A percentile compares a stretch with the other conserved stretches of the same genome.
Conservation (phyloP, 2,888 invertebrate genomes). For the Carabus problematicus region DNA sequence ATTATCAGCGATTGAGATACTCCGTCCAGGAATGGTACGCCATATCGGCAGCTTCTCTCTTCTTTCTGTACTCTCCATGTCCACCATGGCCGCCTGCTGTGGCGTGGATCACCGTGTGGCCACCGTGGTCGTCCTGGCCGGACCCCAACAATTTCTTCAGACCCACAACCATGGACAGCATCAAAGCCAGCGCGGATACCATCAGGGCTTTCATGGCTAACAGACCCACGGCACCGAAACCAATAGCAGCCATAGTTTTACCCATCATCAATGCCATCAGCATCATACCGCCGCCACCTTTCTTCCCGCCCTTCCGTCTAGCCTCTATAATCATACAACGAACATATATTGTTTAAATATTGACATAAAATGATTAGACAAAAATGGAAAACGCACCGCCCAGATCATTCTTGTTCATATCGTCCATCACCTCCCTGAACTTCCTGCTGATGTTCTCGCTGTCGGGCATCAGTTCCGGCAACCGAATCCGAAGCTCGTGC, state of each 20-base stretch:
- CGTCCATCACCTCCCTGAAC: conserved; percentile 66
- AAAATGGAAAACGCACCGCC: conserved; percentile 59
- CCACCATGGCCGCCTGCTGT: conserved; percentile 46
- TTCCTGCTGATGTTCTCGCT: conserved; percentile 64
- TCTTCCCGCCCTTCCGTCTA: conserved; percentile 54
- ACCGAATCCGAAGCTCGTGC: conserved; percentile 75
- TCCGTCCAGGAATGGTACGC: conserved; percentile 59
- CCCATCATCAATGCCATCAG: conserved; percentile 77
- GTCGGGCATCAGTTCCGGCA: conserved; percentile 72
- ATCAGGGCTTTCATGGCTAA: conserved; percentile 74
- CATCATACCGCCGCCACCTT: conserved; percentile 65
- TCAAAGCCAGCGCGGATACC: conserved; percentile 73
- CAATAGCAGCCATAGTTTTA: conserved; percentile 77
- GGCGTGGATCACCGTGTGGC: conserved; percentile 63
- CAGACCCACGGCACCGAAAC: conserved; percentile 77
- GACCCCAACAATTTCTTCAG: conserved; percentile 72
- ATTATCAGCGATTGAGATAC: conserved; percentile 51
- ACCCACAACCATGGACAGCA: conserved; percentile 78
- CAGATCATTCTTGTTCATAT: conserved; percentile 58
- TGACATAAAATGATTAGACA: too few species aligned
- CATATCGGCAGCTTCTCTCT: conserved; percentile 56
- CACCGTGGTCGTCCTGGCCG: conserved; percentile 60
- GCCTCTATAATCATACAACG: conserved; percentile 10
- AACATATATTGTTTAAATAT: conserved; percentile 6
- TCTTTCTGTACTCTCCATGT: conserved; percentile 61